Base-by-base conservation (phyloP, 1,140 invertebrate genomes). In the Stegodyphus mimosarum region DNA sequence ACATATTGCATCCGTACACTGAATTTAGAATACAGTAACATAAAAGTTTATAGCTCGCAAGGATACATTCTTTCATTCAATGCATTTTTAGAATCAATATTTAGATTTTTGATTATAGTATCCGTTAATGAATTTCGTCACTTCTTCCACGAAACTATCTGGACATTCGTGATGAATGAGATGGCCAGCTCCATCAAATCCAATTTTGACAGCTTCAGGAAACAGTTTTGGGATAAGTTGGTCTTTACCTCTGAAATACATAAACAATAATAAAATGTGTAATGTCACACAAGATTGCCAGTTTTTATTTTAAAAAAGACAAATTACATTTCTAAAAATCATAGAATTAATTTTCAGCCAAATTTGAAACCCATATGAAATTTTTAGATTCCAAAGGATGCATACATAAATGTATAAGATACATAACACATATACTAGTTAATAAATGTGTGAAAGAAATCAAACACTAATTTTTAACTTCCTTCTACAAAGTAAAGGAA, bases 211-310 rank as follows among this genome's bases (percentile, higher is more conserved):
- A 7, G 73, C 17, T 15, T 55, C 50, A n/a, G 83, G 83, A 51
- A 84, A 84, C 7, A 51, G 60, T 50, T 71, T 51, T 33, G 63
- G 15, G 33, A 84, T 84, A 9, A 17, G 13, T 33, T 18, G 52
- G 60, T 84, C 83, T 70, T 75, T 71, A 6, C 71, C 33, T 1
- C 83, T 84, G 53, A 60, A 77, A 83, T 13, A 73, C 11, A 73
- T 63, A 73, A 73, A 64, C 3, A 33, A 33, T 33, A 33, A 33
- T 33, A 33, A 33, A 33, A 33, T 33, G 33, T 33, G 5, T 10
- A 7, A 49, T 51, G 9, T 52, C 33, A 73, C 6, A 70, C 17
- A 70, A 48, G 63, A 64, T 64, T 0, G 63, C 7, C 9, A 64
- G 5, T 64, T 64, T 15, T 11, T 63, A 11, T 63, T 63, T 63